A percentile compares a stretch with the other conserved stretches of the same genome.
Conservation (phyloP, 2,888 invertebrate genomes). For the Habrosyne pyritoides region DNA sequence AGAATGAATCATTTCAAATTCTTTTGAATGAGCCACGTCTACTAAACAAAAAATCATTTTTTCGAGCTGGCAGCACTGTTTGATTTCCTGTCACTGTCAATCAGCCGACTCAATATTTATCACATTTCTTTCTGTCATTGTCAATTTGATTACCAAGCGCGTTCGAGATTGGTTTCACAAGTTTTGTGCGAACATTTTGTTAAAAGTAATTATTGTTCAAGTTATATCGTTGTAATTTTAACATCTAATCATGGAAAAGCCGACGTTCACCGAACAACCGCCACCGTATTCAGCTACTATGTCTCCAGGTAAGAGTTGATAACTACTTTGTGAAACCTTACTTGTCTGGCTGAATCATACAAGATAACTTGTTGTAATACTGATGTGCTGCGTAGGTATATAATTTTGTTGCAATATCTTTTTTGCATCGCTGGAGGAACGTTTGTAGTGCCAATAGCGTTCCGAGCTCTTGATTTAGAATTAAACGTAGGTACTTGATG, state of each 20-base stretch:
- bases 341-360: slow-evolving; percentile 50
- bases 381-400: not conserved
- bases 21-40: too few relatives aligned
- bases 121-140: not conserved
- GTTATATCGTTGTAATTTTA: not conserved
- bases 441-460: not conserved
- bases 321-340: slow-evolving; percentile 38
- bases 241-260: slow-evolving; percentile 62
- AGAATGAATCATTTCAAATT: too few relatives aligned
- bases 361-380: not conserved
- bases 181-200: not conserved
- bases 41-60: too few relatives aligned
- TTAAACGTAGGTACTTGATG: too few relatives aligned
- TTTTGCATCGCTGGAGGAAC: not conserved
- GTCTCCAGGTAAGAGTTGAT: slow-evolving; percentile 53
- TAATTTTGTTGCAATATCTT: not conserved
- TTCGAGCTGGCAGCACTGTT: not conserved
- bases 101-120: too few relatives aligned
- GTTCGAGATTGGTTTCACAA: not conserved
- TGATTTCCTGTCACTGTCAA: not conserved
- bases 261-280: slow-evolving; percentile 70
- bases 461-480: not conserved
- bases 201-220: not conserved
- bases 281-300: slow-evolving; percentile 80
- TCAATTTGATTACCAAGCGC: not conserved